Percentiles rank a stretch among this genome's conserved stretches.
Conservation (phyloP, 2,797 vertebrate genomes). For the Potorous gilbertii region DNA sequence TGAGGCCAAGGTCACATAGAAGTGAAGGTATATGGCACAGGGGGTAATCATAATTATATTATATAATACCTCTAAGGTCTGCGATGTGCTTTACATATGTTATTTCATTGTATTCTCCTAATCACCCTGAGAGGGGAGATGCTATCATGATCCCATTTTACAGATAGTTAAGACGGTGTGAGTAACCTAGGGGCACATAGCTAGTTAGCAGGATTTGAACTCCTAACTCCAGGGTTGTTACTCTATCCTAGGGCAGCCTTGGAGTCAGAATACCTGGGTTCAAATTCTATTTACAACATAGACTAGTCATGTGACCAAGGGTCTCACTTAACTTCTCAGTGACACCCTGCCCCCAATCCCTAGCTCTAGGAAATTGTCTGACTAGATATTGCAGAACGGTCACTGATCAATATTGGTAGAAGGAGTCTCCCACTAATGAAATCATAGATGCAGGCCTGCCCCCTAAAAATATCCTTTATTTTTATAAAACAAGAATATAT, state of each 20-base stretch:
- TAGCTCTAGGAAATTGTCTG: neutral
- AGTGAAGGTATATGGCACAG: neutral
- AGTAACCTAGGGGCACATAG: neutral
- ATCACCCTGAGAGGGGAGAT: neutral
- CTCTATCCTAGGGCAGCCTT: neutral
- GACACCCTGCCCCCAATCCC: neutral
- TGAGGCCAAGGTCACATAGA: neutral
- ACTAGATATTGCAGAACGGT: neutral
- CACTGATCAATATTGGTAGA: neutral
- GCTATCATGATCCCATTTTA: neutral
- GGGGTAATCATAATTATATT: neutral
- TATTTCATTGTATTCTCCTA: neutral
- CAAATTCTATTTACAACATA: neutral
- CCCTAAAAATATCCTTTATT: neutral
- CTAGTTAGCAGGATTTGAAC: neutral
- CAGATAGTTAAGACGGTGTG: neutral
- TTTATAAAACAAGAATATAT: neutral
- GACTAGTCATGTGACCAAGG: neutral
- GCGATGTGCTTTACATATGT: neutral
- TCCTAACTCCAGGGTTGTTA: neutral
- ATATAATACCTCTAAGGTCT: neutral
- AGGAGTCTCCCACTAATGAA: neutral
- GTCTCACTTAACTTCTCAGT: neutral
- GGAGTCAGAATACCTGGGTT: neutral
- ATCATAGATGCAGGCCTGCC: neutral